phyloP scores from a whole-genome alignment of 2,888 invertebrate species.

The Tromatobia lineatoria region DNA sequence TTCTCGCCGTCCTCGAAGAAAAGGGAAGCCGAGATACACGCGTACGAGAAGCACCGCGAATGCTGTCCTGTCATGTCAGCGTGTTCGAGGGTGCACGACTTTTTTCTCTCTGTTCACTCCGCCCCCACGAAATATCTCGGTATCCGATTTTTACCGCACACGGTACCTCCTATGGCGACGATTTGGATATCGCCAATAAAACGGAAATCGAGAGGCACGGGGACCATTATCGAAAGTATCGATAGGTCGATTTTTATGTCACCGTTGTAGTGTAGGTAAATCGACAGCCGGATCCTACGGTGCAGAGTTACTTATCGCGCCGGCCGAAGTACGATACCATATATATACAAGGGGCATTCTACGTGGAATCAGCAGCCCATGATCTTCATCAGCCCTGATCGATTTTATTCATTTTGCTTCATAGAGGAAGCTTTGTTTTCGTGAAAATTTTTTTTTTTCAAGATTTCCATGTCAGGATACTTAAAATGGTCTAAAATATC shows the following conservation, averaged over 20 bases:
- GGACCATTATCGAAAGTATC: constrained; percentile 19
- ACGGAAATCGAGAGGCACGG: neutral
- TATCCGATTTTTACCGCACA: constrained; percentile 12
- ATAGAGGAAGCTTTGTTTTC: too few relatives aligned
- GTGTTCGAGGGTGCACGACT: neutral
- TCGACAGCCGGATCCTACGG: neutral
- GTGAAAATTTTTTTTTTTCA: too few relatives aligned
- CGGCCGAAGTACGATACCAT: neutral
- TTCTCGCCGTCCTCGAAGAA: neutral
- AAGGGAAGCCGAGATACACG: neutral
- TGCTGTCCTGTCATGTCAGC: neutral
- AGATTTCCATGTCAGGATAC: too few relatives aligned
- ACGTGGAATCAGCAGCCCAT: neutral
- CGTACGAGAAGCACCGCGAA: constrained; percentile 11
- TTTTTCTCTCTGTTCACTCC: constrained; percentile 10
- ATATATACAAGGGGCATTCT: too few relatives aligned
- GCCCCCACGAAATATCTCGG: neutral
- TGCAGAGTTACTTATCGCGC: neutral
- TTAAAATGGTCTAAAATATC: too few relatives aligned
- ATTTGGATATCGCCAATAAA: neutral
- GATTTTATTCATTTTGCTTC: too few relatives aligned
- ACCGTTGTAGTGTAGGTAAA: neutral
- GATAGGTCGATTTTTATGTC: constrained; percentile 4
- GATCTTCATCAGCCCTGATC: too few relatives aligned
- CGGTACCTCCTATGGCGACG: neutral